phyloP scores from a whole-genome alignment of 2,113 vertebrate species.

The Semicossyphus pulcher region DNA sequence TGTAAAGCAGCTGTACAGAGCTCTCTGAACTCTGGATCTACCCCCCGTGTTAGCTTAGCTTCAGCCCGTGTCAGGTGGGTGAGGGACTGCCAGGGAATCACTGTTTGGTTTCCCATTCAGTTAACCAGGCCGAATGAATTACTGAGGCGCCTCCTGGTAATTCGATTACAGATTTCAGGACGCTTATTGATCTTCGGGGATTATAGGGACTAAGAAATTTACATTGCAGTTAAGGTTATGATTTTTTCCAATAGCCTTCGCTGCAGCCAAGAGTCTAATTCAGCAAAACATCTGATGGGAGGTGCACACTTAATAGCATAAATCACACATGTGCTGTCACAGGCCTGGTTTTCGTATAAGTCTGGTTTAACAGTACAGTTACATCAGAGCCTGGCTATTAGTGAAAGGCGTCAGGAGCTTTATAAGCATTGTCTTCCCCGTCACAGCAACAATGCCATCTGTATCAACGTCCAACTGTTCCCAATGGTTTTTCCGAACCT shows the following conservation, averaged over 20 bases:
- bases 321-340: slow-evolving; percentile 9
- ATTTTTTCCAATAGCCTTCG: slow-evolving; percentile 9
- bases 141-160: slow-evolving; percentile 37
- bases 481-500: slow-evolving; percentile 35
- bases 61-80: slow-evolving; percentile 22
- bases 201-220: slow-evolving; percentile 8
- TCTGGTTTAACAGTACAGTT: slow-evolving; percentile 44
- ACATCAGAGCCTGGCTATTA: slow-evolving; percentile 46
- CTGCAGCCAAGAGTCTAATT: not conserved
- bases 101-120: slow-evolving; percentile 36
- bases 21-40: slow-evolving; percentile 21
- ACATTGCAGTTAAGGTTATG: not conserved
- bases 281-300: slow-evolving; percentile 28
- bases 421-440: slow-evolving; percentile 19
- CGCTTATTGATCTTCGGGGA: slow-evolving; percentile 11
- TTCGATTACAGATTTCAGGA: slow-evolving; percentile 19
- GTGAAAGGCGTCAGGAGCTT: slow-evolving; percentile 23
- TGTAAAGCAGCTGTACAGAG: slow-evolving; percentile 25
- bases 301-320: not conserved
- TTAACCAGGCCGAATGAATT: slow-evolving; percentile 40
- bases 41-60: slow-evolving; percentile 32
- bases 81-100: not conserved
- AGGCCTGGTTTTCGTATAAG: slow-evolving; percentile 6
- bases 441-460: slow-evolving; percentile 29
- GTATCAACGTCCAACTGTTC: slow-evolving; percentile 19